Percentiles rank a stretch among this genome's conserved stretches.
These are phyloP conservation scores for Calidris pygmaea DNA, from an alignment of 2,113 vertebrate species.

Conservation along the genomic window DNA sequence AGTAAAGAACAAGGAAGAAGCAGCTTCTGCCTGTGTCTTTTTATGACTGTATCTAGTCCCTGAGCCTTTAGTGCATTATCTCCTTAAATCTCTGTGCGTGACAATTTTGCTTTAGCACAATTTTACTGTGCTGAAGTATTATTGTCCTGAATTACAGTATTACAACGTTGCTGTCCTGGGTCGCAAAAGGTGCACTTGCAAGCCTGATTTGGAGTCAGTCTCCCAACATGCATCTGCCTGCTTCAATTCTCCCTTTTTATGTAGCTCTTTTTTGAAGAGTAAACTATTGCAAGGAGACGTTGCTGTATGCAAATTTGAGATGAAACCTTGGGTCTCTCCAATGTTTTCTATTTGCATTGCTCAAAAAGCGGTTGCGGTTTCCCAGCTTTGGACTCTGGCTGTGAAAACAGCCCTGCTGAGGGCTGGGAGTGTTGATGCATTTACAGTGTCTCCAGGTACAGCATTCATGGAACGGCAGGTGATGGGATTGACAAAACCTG, in stretches of 20 bases:
- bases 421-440: neutral
- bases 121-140: neutral
- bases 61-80: neutral
- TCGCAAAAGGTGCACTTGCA: neutral
- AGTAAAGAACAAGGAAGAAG: neutral
- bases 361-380: neutral
- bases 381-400: neutral
- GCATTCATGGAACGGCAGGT: neutral
- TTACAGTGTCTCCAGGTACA: neutral
- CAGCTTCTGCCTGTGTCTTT: neutral
- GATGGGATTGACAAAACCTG: neutral
- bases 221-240: rapidly evolving
- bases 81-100: conserved; percentile 24
- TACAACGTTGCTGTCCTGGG: neutral
- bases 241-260: neutral
- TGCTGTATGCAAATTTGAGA: neutral
- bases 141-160: neutral
- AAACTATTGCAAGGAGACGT: neutral
- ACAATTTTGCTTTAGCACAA: neutral
- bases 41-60: neutral
- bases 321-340: neutral
- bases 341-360: neutral
- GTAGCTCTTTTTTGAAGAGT: neutral
- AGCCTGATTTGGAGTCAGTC: neutral
- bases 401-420: neutral